Evolutionary conservation across 2,797 vertebrate species (phyloP), one percentile per base, ranked within the genome.

Genomic region (Typhlichthys subterraneus): DNA sequence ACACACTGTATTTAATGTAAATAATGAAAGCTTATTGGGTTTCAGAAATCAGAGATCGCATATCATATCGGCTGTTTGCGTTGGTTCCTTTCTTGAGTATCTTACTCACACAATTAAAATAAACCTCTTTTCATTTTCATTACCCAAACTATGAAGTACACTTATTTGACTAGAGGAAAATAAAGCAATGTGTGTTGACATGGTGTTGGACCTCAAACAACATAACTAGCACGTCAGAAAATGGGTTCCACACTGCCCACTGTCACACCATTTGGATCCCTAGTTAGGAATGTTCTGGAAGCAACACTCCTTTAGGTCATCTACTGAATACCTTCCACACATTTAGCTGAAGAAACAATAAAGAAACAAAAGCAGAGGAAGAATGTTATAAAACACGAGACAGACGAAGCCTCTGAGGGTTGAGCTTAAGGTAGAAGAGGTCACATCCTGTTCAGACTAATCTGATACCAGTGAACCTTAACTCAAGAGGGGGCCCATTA

Each of bases 361-460:
- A 49, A 15, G 19, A 31, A 8, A 19, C 33, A 38, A 8, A 38
- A 38, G 29, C 47, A 13, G 19, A 10, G 29, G 31, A 42, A 12
- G 10, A 45, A 45, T 10, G 46, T 7, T 64, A 12, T 1, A 51
- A 11, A 47, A 54, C 14, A 45, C 46, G 0, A 31, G 49, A 14
- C 14, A 6, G n/a, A 8, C 11, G 50, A 31, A 0, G 38, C 12
- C 53, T 12, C 45, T 13, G 33, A 52, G 55, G 46, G 57, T 19
- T 50, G 51, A 49, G 10, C 57, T 33, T 5, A 10, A 60, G 53
- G 59, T 23, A 53, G 38, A 59, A 66, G 48, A 58, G 47, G 69
- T 75, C 61, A 51, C 64, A 67, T 82, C 73, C 72, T 79, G 67
- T 61, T 65, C 57, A 61, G 67, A 64, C 58, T 79, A 66, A 77